These are phyloP conservation scores for Pseudochirops corinnae DNA, from an alignment of 2,797 vertebrate species.

Conservation along the genomic window DNA sequence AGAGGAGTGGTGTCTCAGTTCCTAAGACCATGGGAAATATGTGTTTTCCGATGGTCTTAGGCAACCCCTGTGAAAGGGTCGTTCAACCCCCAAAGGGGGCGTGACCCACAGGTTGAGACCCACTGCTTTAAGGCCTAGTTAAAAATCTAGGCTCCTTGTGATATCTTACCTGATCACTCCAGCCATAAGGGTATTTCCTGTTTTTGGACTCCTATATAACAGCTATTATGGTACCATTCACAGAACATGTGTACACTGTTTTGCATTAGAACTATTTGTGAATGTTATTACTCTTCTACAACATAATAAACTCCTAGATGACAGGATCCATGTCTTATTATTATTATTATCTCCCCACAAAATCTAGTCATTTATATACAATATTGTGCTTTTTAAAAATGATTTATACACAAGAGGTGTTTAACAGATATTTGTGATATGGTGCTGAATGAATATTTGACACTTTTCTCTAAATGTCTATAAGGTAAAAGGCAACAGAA, in stretches of 20 bases:
- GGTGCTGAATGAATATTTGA: slow-evolving; percentile 12
- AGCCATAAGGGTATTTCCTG: neutral
- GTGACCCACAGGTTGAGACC: too few relatives aligned
- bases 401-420: neutral
- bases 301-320: neutral
- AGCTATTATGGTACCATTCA: neutral
- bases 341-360: neutral
- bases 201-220: neutral
- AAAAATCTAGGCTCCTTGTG: neutral
- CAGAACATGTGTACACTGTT: neutral
- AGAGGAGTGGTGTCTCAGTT: too few relatives aligned
- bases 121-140: neutral
- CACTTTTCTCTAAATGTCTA: slow-evolving; percentile 10
- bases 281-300: neutral
- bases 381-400: neutral
- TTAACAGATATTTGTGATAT: slow-evolving; percentile 24
- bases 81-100: too few relatives aligned
- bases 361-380: neutral
- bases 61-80: too few relatives aligned
- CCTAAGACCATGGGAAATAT: too few relatives aligned
- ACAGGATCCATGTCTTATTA: neutral
- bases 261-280: neutral
- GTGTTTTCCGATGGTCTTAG: too few relatives aligned
- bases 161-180: neutral
- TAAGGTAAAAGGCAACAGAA: slow-evolving; percentile 32